Evolutionary conservation across 1,140 invertebrate genomes (phyloP).

Genomic region (Drosophila equinoxialis): DNA sequence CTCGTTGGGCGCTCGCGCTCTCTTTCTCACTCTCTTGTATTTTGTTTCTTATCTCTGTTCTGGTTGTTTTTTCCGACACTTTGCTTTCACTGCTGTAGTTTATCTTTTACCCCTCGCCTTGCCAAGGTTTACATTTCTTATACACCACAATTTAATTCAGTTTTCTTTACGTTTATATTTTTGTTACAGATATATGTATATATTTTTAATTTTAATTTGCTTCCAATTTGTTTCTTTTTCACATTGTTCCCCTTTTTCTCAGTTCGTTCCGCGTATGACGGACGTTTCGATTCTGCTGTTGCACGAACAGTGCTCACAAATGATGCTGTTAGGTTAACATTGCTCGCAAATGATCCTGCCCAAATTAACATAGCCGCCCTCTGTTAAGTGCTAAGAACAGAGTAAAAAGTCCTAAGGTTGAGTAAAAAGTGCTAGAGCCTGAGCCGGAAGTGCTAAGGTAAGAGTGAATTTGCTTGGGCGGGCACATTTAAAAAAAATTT

Average conservation of each 20-base stretch:
- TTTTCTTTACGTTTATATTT: constrained; percentile 3
- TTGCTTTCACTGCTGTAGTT: constrained; percentile 53
- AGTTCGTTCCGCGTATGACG: constrained; percentile 11
- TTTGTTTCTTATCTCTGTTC: constrained; percentile 59
- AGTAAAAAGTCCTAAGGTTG: no score
- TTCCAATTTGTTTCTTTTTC: constrained; percentile 11
- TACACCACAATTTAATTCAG: neutral
- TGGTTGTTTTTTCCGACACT: constrained; percentile 33
- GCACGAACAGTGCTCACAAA: no score
- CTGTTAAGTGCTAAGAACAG: no score
- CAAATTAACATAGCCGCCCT: no score
- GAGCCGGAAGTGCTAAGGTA: no score
- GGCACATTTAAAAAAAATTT: no score
- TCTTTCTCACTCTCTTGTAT: constrained; percentile 31
- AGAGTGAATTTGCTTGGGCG: no score
- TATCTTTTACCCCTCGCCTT: constrained; percentile 34
- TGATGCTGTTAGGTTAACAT: no score
- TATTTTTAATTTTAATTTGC: constrained; percentile 13
- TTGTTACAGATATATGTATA: neutral
- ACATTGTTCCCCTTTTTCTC: constrained; percentile 5
- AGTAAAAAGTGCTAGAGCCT: no score
- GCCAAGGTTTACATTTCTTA: neutral
- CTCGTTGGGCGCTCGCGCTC: constrained; percentile 28
- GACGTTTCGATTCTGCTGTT: constrained; percentile 1
- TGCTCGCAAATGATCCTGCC: no score